Conservation (phyloP, 2,888 invertebrate species). For the Mimumesa dahlbomi region DNA sequence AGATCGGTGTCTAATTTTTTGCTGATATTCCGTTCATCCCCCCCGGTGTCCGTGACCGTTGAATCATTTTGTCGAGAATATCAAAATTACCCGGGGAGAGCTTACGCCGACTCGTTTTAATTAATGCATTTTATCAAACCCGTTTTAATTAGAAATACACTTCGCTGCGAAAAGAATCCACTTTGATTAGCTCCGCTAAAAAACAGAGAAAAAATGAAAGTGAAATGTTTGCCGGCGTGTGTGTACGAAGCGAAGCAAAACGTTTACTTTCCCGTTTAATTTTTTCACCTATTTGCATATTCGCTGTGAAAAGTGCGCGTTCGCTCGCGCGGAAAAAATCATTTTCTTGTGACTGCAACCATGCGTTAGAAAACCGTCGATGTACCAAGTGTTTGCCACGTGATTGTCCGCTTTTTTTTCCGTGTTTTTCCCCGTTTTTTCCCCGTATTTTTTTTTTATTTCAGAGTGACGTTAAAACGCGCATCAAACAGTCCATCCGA, state of each 20-base stretch:
- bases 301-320: neutral
- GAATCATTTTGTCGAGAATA: too few species aligned
- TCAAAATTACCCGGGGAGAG: too few species aligned
- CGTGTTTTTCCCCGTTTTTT: too few species aligned
- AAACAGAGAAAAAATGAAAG: neutral
- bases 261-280: neutral
- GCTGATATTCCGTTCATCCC: too few species aligned
- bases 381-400: neutral
- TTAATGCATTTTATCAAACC: neutral
- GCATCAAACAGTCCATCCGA: too few species aligned
- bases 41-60: too few species aligned
- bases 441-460: too few species aligned
- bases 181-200: neutral
- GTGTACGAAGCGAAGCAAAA: neutral
- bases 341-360: neutral
- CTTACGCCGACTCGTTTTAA: neutral
- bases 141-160: conserved; percentile 5
- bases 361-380: neutral
- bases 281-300: neutral
- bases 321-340: neutral
- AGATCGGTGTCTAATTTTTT: too few species aligned
- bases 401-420: neutral
- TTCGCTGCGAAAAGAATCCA: conserved; percentile 6
- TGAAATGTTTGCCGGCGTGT: neutral
- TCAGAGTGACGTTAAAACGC: too few species aligned